These are phyloP conservation scores for Sciurus vulgaris DNA, from an alignment of 2,797 vertebrate species.

Conservation along the genomic window DNA sequence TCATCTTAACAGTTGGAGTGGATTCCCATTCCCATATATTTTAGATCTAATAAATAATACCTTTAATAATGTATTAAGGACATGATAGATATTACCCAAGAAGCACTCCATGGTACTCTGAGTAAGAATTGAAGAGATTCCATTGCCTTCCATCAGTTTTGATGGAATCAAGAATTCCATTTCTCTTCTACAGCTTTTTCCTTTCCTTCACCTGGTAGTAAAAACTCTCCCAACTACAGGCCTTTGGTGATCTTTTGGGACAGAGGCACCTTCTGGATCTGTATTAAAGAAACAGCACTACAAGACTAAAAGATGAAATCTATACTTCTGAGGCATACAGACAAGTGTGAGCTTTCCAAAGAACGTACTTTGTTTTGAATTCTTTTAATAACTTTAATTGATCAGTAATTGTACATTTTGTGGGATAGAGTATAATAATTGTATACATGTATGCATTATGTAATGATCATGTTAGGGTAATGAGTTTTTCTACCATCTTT, in stretches of 20 bases:
- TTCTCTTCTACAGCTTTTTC: neutral
- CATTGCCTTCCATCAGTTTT: neutral
- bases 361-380: neutral
- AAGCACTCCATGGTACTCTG: neutral
- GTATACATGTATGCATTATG: neutral
- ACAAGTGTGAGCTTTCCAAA: neutral
- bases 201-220: neutral
- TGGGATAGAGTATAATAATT: neutral
- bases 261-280: neutral
- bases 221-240: neutral
- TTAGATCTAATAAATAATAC: neutral
- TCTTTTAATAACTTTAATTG: neutral
- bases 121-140: conserved; percentile 19
- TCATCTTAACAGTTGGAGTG: neutral
- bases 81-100: neutral
- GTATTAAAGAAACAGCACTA: neutral
- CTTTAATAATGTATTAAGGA: neutral
- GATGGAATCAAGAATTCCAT: neutral
- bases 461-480: neutral
- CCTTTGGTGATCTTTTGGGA: neutral
- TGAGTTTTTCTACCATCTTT: neutral
- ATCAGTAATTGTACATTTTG: neutral
- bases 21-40: neutral
- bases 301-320: neutral
- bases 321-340: neutral